Conservation (phyloP, 2,113 vertebrate genomes). For the Zosterops pallidus region DNA sequence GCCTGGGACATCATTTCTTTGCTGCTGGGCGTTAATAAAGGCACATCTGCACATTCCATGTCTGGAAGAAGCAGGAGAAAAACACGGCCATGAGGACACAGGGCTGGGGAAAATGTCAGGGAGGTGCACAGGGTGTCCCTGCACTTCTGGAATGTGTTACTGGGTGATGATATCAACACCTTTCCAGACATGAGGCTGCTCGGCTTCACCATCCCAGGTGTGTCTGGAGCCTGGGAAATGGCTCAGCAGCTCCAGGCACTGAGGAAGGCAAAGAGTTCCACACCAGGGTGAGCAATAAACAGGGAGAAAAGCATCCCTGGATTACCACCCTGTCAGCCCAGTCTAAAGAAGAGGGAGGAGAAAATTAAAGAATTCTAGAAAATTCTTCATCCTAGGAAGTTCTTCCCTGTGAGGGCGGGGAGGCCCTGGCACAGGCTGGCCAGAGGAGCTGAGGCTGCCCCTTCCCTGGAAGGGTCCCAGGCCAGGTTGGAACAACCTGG, state of each 20-base stretch:
- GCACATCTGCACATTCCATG: slow-evolving; percentile 95
- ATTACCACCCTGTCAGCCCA: rapidly evolving
- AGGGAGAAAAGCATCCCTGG: neutral
- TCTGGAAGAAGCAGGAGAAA: slow-evolving; percentile 75
- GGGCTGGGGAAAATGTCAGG: neutral
- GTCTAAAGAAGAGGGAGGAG: neutral
- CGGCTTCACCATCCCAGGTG: neutral
- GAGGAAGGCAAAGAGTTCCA: neutral
- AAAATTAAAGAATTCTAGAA: neutral
- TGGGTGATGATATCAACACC: neutral
- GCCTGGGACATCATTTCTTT: slow-evolving; percentile 99
- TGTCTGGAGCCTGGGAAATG: neutral
- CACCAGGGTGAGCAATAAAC: neutral
- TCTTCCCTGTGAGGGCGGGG: no score
- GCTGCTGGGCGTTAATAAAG: slow-evolving; percentile 94
- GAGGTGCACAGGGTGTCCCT: neutral
- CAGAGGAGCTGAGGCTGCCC: neutral
- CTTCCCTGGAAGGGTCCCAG: neutral
- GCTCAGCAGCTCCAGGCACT: neutral
- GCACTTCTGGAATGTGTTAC: rapidly evolving
- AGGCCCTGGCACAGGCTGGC: neutral
- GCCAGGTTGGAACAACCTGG: neutral
- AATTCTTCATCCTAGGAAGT: neutral
- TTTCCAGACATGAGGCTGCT: neutral
- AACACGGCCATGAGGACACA: rapidly evolving